Evolutionary conservation across 35 echinoderm and acorn worm species (phyloP), one percentile per base, ranked within the genome.

Genomic region (Ptychodera flava): DNA sequence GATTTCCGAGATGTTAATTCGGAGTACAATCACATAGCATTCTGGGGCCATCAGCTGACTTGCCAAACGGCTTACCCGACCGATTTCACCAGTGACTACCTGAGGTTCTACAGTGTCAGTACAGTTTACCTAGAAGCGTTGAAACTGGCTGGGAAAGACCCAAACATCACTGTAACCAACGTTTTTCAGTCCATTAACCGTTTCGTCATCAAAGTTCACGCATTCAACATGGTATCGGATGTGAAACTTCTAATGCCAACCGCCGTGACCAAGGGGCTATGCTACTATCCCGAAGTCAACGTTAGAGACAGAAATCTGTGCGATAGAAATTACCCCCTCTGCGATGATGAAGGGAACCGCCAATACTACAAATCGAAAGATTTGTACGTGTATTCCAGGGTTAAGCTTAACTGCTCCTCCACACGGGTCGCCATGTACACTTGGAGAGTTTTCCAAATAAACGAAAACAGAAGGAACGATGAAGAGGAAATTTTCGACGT

Each of bases 281-380:
- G 95, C 79, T 97, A 85, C 79, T 91, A 88, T 79, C 95, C 92
- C 16, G 91, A 89, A 36, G 82, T 97, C 12, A 85, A 84, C 28
- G 89, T 97, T 0, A 33, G 31, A 27, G 83, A 87, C 16, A 86
- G 89, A 28, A 97, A 97, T 33, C n/a, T 77, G 29, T 97, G 95
- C 35, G 90, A 97, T 37, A 86, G 86, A 34, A 89, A 89, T 79
- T 97, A 97, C 38, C 95, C 95, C 0, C 93, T 93, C 83, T 93
- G 92, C 38, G 91, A 92, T 81, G 79, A 86, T 22, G 80, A 79
- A 22, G 89, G 92, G 0, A 86, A 93, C 33, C n/a, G 95, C 1
- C 86, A 93, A 84, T 97, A 97, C 64, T 91, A 79, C n/a, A 91
- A 91, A 38, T 97, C 95, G 0, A 92, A 85, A 85, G 92, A 97